Percentiles rank a stretch among this genome's conserved stretches.
These are phyloP conservation scores for Ploceus nigricollis DNA, from an alignment of 2,113 vertebrate genomes.

Conservation along the genomic window DNA sequence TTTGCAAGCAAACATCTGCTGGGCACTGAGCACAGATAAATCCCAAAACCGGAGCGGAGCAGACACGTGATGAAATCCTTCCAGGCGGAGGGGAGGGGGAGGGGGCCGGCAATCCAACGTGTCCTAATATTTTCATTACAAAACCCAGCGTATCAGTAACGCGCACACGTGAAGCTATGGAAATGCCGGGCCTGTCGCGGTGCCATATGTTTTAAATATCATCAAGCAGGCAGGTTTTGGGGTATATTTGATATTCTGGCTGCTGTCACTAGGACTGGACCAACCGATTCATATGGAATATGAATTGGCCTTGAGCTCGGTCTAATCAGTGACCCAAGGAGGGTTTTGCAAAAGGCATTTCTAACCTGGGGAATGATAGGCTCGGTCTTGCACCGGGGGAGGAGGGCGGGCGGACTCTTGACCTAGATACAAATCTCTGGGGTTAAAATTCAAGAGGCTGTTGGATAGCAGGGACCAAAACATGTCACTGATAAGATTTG, in stretches of 20 bases:
- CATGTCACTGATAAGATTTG: constrained; percentile 29
- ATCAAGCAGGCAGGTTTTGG: background rate
- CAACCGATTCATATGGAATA: background rate
- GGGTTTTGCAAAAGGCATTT: constrained; percentile 25
- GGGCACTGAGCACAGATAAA: background rate
- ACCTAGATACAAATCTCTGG: constrained; percentile 51
- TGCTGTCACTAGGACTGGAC: background rate
- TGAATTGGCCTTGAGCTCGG: background rate
- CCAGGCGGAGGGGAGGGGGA: background rate
- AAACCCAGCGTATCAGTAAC: background rate
- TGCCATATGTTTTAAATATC: constrained; percentile 52
- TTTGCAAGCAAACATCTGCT: background rate
- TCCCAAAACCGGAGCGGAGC: background rate
- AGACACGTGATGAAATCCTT: constrained; percentile 41
- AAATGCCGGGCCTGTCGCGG: background rate
- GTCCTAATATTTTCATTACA: constrained; percentile 3
- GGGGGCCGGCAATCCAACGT: background rate
- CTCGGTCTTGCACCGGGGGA: background rate
- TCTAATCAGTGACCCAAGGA: background rate
- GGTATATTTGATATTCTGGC: constrained; percentile 12
- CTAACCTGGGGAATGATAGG: background rate
- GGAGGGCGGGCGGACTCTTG: background rate
- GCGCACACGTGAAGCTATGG: background rate
- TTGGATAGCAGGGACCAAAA: constrained; percentile 3
- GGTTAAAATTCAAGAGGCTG: background rate